Conservation (phyloP, 2,797 vertebrate genomes). For the Notoglanidium macrostoma region DNA sequence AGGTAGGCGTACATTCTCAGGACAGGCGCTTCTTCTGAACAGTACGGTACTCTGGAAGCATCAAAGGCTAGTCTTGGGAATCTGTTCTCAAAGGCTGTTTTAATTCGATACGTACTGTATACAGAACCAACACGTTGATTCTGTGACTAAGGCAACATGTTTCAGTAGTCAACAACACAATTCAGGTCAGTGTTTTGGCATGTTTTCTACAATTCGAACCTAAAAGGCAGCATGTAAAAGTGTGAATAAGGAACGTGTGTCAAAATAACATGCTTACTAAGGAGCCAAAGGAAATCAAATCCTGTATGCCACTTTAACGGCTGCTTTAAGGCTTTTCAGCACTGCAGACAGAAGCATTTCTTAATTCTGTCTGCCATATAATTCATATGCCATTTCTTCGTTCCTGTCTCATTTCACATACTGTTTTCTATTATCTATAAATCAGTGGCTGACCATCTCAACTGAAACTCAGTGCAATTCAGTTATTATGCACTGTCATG, state of each 20-base stretch:
- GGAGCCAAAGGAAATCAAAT: slow-evolving; percentile 41
- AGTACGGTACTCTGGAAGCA: slow-evolving; percentile 21
- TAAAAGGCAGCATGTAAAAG: slow-evolving; percentile 20
- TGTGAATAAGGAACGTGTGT: slow-evolving; percentile 43
- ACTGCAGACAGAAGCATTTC: slow-evolving; percentile 28
- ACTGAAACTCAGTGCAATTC: not conserved
- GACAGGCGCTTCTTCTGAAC: slow-evolving; percentile 26
- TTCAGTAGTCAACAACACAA: slow-evolving; percentile 22
- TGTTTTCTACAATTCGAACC: slow-evolving; percentile 39
- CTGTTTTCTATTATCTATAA: slow-evolving; percentile 3
- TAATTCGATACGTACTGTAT: slow-evolving; percentile 15
- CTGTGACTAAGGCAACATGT: slow-evolving; percentile 16
- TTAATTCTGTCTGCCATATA: slow-evolving; percentile 19
- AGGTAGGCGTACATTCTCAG: slow-evolving; percentile 31
- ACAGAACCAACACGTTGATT: not conserved
- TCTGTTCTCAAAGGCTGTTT: slow-evolving; percentile 29
- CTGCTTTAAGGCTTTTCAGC: slow-evolving; percentile 39
- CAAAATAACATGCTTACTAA: slow-evolving; percentile 43
- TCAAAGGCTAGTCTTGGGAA: slow-evolving; percentile 27
- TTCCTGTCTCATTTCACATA: slow-evolving; percentile 17
- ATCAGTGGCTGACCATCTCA: not conserved
- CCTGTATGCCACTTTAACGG: slow-evolving; percentile 46
- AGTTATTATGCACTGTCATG: not conserved
- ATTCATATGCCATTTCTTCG: slow-evolving; percentile 23
- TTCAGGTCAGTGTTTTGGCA: slow-evolving; percentile 26